These are phyloP conservation scores for Phrynosoma blainvillii DNA, from an alignment of 2,113 vertebrate genomes.

Conservation along the genomic window DNA sequence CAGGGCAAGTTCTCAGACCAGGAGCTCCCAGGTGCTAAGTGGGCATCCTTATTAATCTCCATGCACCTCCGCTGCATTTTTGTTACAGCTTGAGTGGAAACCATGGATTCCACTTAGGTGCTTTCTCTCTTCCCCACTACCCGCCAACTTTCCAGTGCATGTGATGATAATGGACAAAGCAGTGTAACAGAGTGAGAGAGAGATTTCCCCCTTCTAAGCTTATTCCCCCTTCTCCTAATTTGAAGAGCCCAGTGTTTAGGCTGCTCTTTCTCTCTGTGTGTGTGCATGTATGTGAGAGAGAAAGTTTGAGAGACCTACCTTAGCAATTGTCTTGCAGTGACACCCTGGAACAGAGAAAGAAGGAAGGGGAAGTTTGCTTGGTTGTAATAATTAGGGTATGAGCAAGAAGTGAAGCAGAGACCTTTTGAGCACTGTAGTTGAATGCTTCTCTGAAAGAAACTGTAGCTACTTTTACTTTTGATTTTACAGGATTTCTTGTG, in stretches of 20 bases:
- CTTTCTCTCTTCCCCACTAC: neutral
- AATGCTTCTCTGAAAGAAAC: too few species aligned
- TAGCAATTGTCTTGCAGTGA: constrained; percentile 43
- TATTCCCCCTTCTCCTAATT: too few species aligned
- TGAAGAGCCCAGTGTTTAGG: too few species aligned
- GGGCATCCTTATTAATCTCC: constrained; percentile 50
- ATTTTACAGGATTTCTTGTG: neutral
- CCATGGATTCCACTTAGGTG: constrained; percentile 54
- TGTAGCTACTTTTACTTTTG: constrained; percentile 1
- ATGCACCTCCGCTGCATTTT: constrained; percentile 61
- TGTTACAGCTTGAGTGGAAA: constrained; percentile 65
- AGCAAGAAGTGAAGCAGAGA: too few species aligned
- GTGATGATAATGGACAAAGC: constrained; percentile 67
- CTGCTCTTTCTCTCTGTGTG: too few species aligned
- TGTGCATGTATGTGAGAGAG: too few species aligned
- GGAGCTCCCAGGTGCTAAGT: constrained; percentile 31
- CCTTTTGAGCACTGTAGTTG: too few species aligned
- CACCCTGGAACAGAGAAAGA: constrained; percentile 19
- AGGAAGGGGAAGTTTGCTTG: constrained; percentile 33
- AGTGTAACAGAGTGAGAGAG: constrained; percentile 50
- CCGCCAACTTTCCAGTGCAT: constrained; percentile 36
- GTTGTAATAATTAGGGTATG: constrained; percentile 12
- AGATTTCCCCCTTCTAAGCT: neutral
- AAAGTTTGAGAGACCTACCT: constrained; percentile 51
- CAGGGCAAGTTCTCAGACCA: constrained; percentile 41